phyloP scores from a whole-genome alignment of 2,797 vertebrate genomes.

The Coreius guichenoti region DNA sequence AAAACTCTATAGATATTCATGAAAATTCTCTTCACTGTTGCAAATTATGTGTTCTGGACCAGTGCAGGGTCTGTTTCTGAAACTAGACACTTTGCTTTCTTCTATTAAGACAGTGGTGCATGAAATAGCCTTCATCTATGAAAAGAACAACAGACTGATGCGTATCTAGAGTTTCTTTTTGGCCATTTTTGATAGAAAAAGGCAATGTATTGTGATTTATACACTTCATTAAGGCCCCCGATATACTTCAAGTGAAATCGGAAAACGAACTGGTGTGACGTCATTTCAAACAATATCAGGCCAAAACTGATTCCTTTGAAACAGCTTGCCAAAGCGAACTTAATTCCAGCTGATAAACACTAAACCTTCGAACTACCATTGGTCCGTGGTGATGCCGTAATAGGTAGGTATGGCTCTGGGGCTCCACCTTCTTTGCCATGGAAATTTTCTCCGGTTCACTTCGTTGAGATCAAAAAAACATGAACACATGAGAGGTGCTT shows the following conservation, averaged over 20 bases:
- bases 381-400: neutral
- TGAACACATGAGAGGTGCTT: neutral
- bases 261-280: neutral
- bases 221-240: neutral
- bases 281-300: neutral
- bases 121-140: neutral
- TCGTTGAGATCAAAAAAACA: neutral
- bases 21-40: neutral
- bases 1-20: neutral
- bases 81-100: neutral
- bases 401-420: neutral
- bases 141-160: conserved; percentile 3
- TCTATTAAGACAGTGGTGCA: conserved; percentile 5
- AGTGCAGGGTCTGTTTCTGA: neutral
- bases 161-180: neutral
- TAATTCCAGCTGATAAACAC: neutral
- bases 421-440: no score
- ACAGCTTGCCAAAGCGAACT: neutral
- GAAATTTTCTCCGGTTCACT: neutral
- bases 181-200: conserved; percentile 2
- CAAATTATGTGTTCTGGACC: neutral
- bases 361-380: no score
- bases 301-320: neutral
- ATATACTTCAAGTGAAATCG: neutral
- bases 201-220: neutral